Conservation (phyloP, 2,888 invertebrate genomes). For the Heliconius ethilla region DNA sequence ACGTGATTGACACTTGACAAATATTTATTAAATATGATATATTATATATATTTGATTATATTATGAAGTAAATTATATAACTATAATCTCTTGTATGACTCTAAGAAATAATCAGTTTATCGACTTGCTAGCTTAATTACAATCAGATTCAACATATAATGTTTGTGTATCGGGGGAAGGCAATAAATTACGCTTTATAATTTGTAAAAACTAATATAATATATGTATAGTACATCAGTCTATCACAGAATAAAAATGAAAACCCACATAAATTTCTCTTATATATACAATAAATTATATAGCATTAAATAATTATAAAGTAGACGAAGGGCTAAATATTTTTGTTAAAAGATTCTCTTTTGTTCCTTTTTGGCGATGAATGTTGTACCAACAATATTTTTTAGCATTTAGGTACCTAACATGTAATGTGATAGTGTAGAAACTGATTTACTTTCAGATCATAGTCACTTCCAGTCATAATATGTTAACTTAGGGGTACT, state of each 20-base stretch:
- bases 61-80: slow-evolving; percentile 16
- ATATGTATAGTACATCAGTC: slow-evolving; percentile 45
- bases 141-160: slow-evolving; percentile 53
- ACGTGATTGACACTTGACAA: slow-evolving; percentile 29
- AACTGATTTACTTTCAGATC: slow-evolving; percentile 71
- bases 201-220: slow-evolving; percentile 62
- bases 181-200: slow-evolving; percentile 86
- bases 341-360: slow-evolving; percentile 55
- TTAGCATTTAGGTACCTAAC: slow-evolving; percentile 54
- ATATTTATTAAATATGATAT: slow-evolving; percentile 19
- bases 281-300: slow-evolving; percentile 43
- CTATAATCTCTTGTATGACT: slow-evolving; percentile 22
- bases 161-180: slow-evolving; percentile 83
- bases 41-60: slow-evolving; percentile 5
- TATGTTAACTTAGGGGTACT: slow-evolving; percentile 77
- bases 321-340: slow-evolving; percentile 60
- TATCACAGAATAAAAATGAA: slow-evolving; percentile 39
- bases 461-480: slow-evolving; percentile 82
- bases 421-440: slow-evolving; percentile 76
- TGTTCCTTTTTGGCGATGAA: slow-evolving; percentile 68
- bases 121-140: slow-evolving; percentile 21
- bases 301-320: slow-evolving; percentile 40
- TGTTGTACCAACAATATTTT: slow-evolving; percentile 60
- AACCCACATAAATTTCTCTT: slow-evolving; percentile 38
- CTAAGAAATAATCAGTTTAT: slow-evolving; percentile 19